Evolutionary conservation across 2,888 invertebrate genomes (phyloP).

Genomic region (Serripes groenlandicus): DNA sequence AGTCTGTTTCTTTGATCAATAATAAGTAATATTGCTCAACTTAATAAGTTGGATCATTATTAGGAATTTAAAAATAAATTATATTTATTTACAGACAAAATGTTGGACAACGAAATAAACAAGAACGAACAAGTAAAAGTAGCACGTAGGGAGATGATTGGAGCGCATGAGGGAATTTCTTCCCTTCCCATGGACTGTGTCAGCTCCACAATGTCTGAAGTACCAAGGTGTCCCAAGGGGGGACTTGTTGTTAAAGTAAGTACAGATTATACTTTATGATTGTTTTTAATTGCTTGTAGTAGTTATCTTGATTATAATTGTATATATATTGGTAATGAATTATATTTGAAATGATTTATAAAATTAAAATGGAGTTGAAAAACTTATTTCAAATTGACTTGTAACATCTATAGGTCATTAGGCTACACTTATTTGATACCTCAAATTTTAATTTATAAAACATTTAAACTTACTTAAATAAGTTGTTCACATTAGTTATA

Average conservation of each 20-base stretch:
- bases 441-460: no score
- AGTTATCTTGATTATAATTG: background rate
- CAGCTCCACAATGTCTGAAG: constrained; percentile 71
- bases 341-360: background rate
- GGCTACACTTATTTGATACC: no score
- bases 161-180: constrained; percentile 52
- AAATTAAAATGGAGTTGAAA: no score
- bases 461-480: no score
- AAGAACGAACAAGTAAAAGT: constrained; percentile 72
- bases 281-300: no score
- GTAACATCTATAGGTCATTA: no score
- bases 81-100: constrained; percentile 39
- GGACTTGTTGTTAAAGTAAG: constrained; percentile 83
- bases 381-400: no score
- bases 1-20: constrained; percentile 1
- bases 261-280: no score
- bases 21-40: background rate
- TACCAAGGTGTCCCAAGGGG: constrained; percentile 82
- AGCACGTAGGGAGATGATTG: constrained; percentile 55
- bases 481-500: no score
- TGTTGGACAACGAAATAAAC: constrained; percentile 80
- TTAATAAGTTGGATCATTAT: background rate
- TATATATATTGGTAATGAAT: no score
- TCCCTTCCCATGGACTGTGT: constrained; percentile 68
- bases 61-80: background rate